These are phyloP conservation scores for Euborellia annulipes DNA, from an alignment of 1,140 invertebrate genomes.

Conservation along the genomic window DNA sequence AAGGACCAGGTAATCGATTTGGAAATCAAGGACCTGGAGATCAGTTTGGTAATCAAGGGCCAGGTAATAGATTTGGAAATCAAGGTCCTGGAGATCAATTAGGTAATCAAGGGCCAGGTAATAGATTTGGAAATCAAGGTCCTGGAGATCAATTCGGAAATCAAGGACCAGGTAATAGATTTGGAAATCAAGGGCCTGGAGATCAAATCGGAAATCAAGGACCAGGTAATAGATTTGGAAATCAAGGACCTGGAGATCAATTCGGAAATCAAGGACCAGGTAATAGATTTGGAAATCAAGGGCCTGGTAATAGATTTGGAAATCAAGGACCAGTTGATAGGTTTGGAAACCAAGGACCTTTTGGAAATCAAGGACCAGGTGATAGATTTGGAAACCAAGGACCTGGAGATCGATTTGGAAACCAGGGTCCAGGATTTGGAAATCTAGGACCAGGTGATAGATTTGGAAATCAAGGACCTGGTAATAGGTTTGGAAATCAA, in stretches of 20 bases:
- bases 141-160: slow-evolving; percentile 10
- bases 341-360: background rate
- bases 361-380: background rate
- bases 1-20: background rate
- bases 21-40: slow-evolving; percentile 10
- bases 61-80: slow-evolving; percentile 14
- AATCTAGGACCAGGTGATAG: slow-evolving; percentile 12
- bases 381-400: slow-evolving; percentile 9
- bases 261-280: background rate
- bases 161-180: slow-evolving; percentile 16
- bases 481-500: background rate
- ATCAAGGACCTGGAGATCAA: too few relatives aligned
- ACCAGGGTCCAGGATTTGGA: slow-evolving; percentile 14
- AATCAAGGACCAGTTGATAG: background rate
- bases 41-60: slow-evolving; percentile 17
- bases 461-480: background rate
- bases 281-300: background rate
- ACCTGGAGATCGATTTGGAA: slow-evolving; percentile 12
- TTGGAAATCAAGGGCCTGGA: slow-evolving; percentile 11
- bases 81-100: slow-evolving; percentile 8
- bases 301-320: background rate
- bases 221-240: background rate
- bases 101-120: background rate
- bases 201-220: slow-evolving; percentile 15
- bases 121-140: slow-evolving; percentile 9